Base-by-base conservation (phyloP, 2,113 vertebrate genomes). In the Noctilio leporinus region DNA sequence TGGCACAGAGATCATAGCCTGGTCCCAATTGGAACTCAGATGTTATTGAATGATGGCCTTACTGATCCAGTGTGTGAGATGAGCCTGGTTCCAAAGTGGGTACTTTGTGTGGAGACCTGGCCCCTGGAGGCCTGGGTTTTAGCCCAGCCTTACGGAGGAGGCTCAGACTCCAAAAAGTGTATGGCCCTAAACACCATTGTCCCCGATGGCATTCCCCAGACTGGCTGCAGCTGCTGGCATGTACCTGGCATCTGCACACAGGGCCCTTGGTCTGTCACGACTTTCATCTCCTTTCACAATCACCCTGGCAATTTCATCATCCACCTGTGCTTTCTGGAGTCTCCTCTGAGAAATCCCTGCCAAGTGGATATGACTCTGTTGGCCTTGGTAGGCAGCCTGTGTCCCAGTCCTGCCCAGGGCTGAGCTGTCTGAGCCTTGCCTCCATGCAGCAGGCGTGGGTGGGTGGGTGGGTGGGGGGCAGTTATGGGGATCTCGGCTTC, bases 321-420 rank as follows among this genome's bases (percentile, higher is more conserved):
- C 92, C 57, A 15, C 86, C 57, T 55, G 45, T 30, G 45, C 76
- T 45, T 33, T 8, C 30, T 35, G 76, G 65, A 30, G 17, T 10
- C 24, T 43, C 43, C 49, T 19, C 38, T 19, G 38, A 1, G 20
- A 28, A 49, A 2, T 10, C 33, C 35, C 11, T 0, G 19, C 53
- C 12, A 28, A 65, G 53, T 4, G 2, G 33, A 10, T 16, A 10
- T 0, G 3, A 35, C 19, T 5, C 24, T 8, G 26, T 15, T 1
- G 5, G 45, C 51, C 17, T 19, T 49, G 73, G 30, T 0, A n/a
- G 30, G 3, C 6, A 1, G 80, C 10, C 70, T 5, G 24, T 3
- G 26, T 9, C 33, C 19, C 22, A 8, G 43, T 33, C 86, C 47
- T 2, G 19, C 38, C 51, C 28, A 7, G 24, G 16, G 43, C 72